Base-by-base conservation (phyloP, 2,113 vertebrate genomes). In the Bambusicola thoracicus region DNA sequence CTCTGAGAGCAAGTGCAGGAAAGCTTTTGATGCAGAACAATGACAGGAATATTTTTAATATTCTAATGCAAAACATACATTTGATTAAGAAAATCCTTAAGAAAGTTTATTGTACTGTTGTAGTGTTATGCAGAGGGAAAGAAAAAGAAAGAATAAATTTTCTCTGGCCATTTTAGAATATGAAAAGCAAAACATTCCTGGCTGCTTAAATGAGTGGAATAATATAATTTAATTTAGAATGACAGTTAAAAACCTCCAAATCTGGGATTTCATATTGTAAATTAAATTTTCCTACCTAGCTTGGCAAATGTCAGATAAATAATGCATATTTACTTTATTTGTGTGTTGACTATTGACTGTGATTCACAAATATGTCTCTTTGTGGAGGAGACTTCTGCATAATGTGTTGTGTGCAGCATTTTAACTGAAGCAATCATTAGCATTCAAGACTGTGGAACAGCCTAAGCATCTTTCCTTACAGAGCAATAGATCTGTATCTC, bases 391-490 rank as follows among this genome's bases (percentile, higher is more conserved):
- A 48, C 8, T 80, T 79, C 36, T 29, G 32, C 43, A 81, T 43
- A 63, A 92, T 36, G 34, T 72, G 14, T 41, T 81, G 9, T 81
- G 22, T 79, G 22, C 15, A 41, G 34, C 80, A 72, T 79, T 90
- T 92, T 78, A 92, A 84, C 90, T 92, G 83, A 72, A 75, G n/a
- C 15, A 12, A 21, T 65, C 41, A 34, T 83, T 94, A 86, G 14
- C n/a, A 95, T 86, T 94, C 85, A 92, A 80, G 72, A 84, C 53
- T 75, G 69, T 56, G 81, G 79, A 96, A 90, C 68, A 79, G 76
- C 41, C 38, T 13, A 63, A n/a, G 30, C 18, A 85, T 80, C 56
- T 85, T 43, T 62, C 86, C 58, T 68, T 74, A 75, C 4, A 3
- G 17, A 88, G 4, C 11, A 87, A 81, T 70, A 89, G 55, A 89